A percentile compares a stretch with the other conserved stretches of the same genome.
phyloP scores from a whole-genome alignment of 2,888 invertebrate genomes.

The Cremastobaeus sp. region DNA sequence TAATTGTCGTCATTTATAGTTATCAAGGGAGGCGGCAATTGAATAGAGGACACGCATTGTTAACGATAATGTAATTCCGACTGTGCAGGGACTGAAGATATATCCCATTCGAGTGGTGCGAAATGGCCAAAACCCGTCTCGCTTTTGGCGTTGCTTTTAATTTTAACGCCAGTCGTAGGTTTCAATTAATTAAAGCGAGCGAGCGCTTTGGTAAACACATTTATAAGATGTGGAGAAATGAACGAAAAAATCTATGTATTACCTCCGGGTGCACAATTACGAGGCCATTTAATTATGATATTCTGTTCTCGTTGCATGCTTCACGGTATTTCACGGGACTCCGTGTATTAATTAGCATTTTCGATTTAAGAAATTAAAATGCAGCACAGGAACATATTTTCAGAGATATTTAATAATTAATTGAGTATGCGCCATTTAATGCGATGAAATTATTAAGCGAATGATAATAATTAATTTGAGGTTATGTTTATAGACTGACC shows the following conservation, averaged over 20 bases:
- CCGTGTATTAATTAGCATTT: constrained; percentile 21
- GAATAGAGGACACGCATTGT: constrained; percentile 72
- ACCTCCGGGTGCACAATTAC: constrained; percentile 17
- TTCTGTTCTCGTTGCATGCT: constrained; percentile 6
- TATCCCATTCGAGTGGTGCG: constrained; percentile 50
- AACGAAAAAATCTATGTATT: constrained; percentile 20
- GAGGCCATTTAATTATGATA: constrained; percentile 38
- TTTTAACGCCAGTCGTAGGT: constrained; percentile 63
- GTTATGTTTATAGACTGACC: too few relatives aligned
- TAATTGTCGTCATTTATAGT: constrained; percentile 73
- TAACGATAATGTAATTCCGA: constrained; percentile 66
- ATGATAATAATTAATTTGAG: too few relatives aligned
- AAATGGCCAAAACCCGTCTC: constrained; percentile 59
- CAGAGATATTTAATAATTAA: too few relatives aligned
- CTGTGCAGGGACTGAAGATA: constrained; percentile 45
- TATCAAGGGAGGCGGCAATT: constrained; percentile 65
- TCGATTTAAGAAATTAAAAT: constrained; percentile 6
- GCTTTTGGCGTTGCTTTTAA: constrained; percentile 64
- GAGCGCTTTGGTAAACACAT: constrained; percentile 25
- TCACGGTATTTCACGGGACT: not conserved
- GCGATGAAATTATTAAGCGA: too few relatives aligned
- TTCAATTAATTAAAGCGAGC: constrained; percentile 69
- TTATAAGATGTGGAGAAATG: constrained; percentile 26
- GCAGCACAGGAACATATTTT: too few relatives aligned
- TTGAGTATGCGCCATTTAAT: too few relatives aligned